phyloP scores from a whole-genome alignment of 2,797 vertebrate genomes.

The Anguilla pacifica region DNA sequence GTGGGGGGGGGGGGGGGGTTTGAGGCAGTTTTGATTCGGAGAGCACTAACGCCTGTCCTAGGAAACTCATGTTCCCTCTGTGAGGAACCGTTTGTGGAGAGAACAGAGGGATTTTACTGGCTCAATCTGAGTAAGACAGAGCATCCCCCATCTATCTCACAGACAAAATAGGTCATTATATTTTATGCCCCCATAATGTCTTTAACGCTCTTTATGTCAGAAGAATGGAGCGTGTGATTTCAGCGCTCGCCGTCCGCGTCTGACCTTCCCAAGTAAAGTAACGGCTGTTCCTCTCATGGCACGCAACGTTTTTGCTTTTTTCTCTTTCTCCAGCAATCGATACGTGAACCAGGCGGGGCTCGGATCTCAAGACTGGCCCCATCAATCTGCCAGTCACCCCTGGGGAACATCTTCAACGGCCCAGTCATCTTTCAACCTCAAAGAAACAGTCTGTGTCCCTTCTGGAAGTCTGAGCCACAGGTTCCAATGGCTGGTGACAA shows the following conservation, averaged over 20 bases:
- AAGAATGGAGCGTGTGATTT: not conserved
- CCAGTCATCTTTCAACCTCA: not conserved
- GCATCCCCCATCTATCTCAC: not conserved
- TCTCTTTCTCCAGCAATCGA: not conserved
- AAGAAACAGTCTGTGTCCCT: not conserved
- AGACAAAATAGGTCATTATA: slow-evolving; percentile 2
- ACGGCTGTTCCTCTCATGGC: not conserved
- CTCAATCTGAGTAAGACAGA: slow-evolving; percentile 8
- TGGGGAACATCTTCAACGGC: not conserved
- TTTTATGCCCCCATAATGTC: not conserved
- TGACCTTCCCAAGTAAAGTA: not conserved
- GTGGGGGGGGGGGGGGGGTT: not conserved
- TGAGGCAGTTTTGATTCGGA: too few species aligned
- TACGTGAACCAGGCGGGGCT: not conserved
- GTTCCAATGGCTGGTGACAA: not conserved
- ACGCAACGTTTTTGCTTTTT: not conserved
- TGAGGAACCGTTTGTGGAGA: not conserved
- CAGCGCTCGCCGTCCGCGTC: not conserved
- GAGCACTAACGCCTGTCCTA: not conserved
- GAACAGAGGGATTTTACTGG: not conserved
- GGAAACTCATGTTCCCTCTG: not conserved
- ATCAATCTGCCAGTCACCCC: not conserved
- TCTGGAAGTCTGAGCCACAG: not conserved
- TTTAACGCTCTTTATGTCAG: not conserved
- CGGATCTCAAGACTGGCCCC: not conserved